Conservation (phyloP, 2,888 invertebrate genomes). For the Argyresthia albistria region DNA sequence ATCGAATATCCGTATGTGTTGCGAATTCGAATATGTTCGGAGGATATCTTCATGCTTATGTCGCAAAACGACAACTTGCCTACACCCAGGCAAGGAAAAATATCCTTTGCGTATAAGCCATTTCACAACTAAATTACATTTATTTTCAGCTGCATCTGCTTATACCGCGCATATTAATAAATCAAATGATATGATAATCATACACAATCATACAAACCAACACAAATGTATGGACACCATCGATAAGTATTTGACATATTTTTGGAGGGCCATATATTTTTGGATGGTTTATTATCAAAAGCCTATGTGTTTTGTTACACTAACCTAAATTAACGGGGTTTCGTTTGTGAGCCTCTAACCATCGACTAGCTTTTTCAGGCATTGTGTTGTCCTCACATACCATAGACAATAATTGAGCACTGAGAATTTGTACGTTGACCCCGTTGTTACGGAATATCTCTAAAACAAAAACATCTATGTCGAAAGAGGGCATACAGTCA, state of each 20-base stretch:
- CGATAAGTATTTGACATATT: background rate
- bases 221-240: background rate
- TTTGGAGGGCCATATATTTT: background rate
- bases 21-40: no score
- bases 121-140: background rate
- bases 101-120: background rate
- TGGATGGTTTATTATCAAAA: background rate
- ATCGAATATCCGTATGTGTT: no score
- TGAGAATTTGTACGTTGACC: no score
- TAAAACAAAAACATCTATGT: background rate
- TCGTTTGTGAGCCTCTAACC: conserved; percentile 12
- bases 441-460: background rate
- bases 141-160: conserved; percentile 6
- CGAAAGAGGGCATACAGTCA: no score
- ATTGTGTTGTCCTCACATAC: conserved; percentile 55
- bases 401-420: conserved; percentile 53
- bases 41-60: no score
- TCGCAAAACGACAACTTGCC: no score
- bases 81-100: no score
- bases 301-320: background rate
- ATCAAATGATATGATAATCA: background rate
- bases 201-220: background rate
- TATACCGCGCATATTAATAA: background rate
- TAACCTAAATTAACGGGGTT: background rate
- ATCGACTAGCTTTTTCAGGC: conserved; percentile 22